Evolutionary conservation across 2,888 invertebrate genomes (phyloP).

Genomic region (Andricus curvator): DNA sequence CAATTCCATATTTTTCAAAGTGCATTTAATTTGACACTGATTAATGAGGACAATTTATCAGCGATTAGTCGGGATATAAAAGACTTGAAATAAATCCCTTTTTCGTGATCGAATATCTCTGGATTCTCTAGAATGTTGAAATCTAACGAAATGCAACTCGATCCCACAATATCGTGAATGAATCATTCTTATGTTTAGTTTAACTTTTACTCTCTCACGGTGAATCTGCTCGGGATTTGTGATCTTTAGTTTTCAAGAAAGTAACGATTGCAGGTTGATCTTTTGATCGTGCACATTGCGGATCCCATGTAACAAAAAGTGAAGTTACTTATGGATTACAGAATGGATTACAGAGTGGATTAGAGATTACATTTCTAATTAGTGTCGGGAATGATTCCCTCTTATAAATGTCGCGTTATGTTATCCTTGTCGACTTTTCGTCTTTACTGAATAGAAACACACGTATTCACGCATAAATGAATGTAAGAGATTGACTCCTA

Average conservation of each 20-base stretch:
- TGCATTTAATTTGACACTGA: too few relatives aligned
- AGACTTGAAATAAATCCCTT: neutral
- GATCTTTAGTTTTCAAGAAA: conserved; percentile 25
- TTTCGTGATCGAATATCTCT: neutral
- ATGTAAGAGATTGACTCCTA: conserved; percentile 43
- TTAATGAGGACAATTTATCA: conserved; percentile 3
- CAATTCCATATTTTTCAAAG: too few relatives aligned
- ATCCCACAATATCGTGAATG: conserved; percentile 19
- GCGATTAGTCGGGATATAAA: neutral
- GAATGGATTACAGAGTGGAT: neutral
- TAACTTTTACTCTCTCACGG: conserved; percentile 39
- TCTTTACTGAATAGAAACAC: conserved; percentile 39
- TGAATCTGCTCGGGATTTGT: conserved; percentile 40
- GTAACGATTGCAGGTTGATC: conserved; percentile 31
- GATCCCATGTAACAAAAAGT: neutral
- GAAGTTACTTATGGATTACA: neutral
- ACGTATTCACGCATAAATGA: conserved; percentile 48
- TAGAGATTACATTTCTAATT: conserved; percentile 29
- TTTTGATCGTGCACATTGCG: conserved; percentile 9
- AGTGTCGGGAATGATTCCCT: conserved; percentile 42
- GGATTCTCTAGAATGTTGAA: conserved; percentile 27
- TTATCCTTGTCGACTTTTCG: conserved; percentile 45
- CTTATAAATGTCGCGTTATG: conserved; percentile 56
- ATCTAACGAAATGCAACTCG: conserved; percentile 34
- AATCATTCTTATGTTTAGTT: conserved; percentile 20